Base-by-base conservation (phyloP, 2,113 vertebrate genomes). In the Thamnophis sirtalis region DNA sequence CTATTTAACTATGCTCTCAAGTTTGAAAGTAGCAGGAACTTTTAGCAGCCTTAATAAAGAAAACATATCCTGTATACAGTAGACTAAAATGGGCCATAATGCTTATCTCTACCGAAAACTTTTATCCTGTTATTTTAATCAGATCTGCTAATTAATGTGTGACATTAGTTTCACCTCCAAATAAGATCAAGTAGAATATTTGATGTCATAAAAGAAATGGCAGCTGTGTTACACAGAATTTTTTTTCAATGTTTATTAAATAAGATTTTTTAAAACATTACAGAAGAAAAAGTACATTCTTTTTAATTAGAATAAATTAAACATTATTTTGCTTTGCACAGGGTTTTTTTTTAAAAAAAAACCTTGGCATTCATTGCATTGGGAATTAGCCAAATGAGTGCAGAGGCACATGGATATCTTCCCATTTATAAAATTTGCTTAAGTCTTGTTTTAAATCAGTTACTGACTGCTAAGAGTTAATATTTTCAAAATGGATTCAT, bases 71-170 rank as follows among this genome's bases (percentile, higher is more conserved):
- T 28, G 94, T 91, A 96, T 96, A 95, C 93, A 95, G 89, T 95
- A 93, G 93, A 68, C 92, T 93, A 51, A 95, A 98, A 94, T 97
- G 93, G 98, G 97, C 97, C 97, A 97, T 68, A 87, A 92, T 96
- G 94, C 93, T 96, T 96, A 97, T 95, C 96, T 95, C 94, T 91
- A 93, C 95, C 93, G 56, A 93, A 91, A 38, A 92, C 48, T 88
- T 48, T 94, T 94, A 92, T 95, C 96, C 94, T 91, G 95, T 95
- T 95, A 95, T 95, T 95, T 97, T 96, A 96, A 97, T 97, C 93
- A 95, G 94, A 96, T 94, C 92, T 94, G 91, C 96, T 97, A 97
- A 97, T 98, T 97, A 97, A 93, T 73, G 54, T 93, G 92, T 96
- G 95, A 97, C 96, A 96, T 60, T 97, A 96, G 94, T 95, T 94